Base-by-base conservation (phyloP, 1,140 invertebrate genomes). In the Drosophila sp. region DNA sequence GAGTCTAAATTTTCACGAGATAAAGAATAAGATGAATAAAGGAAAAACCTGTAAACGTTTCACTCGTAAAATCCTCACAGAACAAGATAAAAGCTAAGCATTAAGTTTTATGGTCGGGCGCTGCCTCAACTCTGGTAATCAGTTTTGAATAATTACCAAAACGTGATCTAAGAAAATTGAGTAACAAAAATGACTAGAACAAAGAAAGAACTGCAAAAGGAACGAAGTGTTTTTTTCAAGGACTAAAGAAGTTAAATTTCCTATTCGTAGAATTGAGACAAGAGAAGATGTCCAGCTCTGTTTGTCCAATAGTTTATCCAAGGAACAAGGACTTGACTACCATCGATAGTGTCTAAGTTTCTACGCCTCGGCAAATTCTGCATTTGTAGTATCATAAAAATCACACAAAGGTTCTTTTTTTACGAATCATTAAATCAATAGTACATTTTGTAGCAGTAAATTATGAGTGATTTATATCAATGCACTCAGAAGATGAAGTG, bases 101-200 rank as follows among this genome's bases (percentile, higher is more conserved):
- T 89, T 67, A 79, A 74, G 73, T 84, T 89, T 87, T 87, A 87
- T 73, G 79, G 60, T 29, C 44, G 63, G 11, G 44, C 23, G 44
- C 44, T 50, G 44, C 44, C 23, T 50, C 23, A 27, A 27, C 44
- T 47, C 65, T 60, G 65, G 57, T 83, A 89, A 87, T 87, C 84
- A 84, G 84, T 80, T 50, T 84, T 87, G 84, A 87, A 69, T 84
- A 87, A 87, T 87, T 87, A 80, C 80, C 70, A 27, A 71, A 68
- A 87, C 84, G 84, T 87, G 84, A 38, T 10, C 2, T 40, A 27
- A 29, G 27, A 60, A 60, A 47, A 41, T 47, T 10, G 3, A 23
- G 32, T 23, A 65, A 4, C 47, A 11, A 30, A 50, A 23, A 38
- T 25, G 44, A 23, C 25, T 5, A 35, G 29, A 47, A 57, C 7